Base-by-base conservation (phyloP, 1,140 invertebrate species). In the Nylanderia fulva region DNA sequence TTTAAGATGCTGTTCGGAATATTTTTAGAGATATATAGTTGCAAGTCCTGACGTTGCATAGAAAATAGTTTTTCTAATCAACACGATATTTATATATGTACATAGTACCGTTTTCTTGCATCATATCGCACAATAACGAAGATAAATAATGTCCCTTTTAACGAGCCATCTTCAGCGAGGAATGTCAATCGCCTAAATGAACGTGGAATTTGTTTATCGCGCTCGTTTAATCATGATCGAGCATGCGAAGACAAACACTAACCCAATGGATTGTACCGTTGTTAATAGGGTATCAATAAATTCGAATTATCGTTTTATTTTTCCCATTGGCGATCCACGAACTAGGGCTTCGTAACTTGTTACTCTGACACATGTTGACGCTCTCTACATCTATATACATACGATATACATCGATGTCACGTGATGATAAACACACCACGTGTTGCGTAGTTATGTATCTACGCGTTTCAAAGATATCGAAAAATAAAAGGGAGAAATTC, bases 301-400 rank as follows among this genome's bases (percentile, higher is more conserved):
- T 87, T 82, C 87, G 85, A 85, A 90, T 89, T 89, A 89, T 85
- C 58, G 33, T 87, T 71, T 83, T 90, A 90, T 90, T 90, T 90
- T 87, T 84, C 80, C 58, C 79, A 63, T 29, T 24, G 8, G 6
- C 36, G 33, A 48, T 56, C 21, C n/a, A 56, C 11, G 42, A 60
- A 18, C 54, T 39, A 75, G 82, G 27, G 33, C 48, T 29, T 45
- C 11, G 21, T 13, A 33, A 29, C 24, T 45, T 33, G 27, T 86
- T 75, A 54, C 75, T 82, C 52, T 84, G 74, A 68, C 84, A 56
- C 36, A 42, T 63, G n/a, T 63, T 27, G 27, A 86, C 60, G 11
- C 15, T 52, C 15, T 52, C 36, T n/a, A 72, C 39, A 24, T 75
- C 15, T 52, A 11, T 52, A 27, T n/a, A 72, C 39, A 24, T 75